Conservation (phyloP, 2,113 vertebrate genomes). For the Cebidichthys violaceus region DNA sequence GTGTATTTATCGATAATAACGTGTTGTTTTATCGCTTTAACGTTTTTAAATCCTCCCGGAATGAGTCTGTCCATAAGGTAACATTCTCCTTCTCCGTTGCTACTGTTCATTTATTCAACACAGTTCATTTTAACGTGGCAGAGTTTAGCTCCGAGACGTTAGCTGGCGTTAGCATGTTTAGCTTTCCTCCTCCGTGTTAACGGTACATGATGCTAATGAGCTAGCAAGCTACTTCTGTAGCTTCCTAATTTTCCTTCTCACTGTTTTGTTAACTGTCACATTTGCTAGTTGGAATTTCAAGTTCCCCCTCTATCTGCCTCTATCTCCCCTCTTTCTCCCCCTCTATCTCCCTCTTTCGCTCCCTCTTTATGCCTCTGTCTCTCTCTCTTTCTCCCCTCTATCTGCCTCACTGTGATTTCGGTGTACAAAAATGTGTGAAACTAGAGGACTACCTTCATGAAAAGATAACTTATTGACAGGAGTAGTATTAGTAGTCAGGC, state of each 20-base stretch:
- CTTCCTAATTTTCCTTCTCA: not conserved
- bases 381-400: too few relatives aligned
- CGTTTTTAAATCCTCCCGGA: not conserved
- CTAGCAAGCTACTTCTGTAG: not conserved
- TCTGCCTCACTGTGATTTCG: too few relatives aligned
- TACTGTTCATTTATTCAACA: fast-evolving
- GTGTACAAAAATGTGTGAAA: too few relatives aligned
- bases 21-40: not conserved
- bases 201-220: not conserved
- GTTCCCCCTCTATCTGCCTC: too few relatives aligned
- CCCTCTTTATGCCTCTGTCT: too few relatives aligned
- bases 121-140: fast-evolving
- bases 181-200: not conserved
- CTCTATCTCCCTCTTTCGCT: too few relatives aligned
- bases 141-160: not conserved
- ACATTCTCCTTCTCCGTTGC: not conserved
- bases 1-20: not conserved
- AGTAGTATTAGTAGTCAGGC: too few relatives aligned
- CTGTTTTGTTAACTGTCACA: not conserved
- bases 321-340: too few relatives aligned
- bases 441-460: too few relatives aligned
- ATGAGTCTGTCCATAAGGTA: conserved; percentile 82
- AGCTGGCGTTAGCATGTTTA: conserved; percentile 25
- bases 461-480: too few relatives aligned
- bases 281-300: too few relatives aligned